Conservation (phyloP, 2,113 vertebrate species). For the Fregetta grallaria region DNA sequence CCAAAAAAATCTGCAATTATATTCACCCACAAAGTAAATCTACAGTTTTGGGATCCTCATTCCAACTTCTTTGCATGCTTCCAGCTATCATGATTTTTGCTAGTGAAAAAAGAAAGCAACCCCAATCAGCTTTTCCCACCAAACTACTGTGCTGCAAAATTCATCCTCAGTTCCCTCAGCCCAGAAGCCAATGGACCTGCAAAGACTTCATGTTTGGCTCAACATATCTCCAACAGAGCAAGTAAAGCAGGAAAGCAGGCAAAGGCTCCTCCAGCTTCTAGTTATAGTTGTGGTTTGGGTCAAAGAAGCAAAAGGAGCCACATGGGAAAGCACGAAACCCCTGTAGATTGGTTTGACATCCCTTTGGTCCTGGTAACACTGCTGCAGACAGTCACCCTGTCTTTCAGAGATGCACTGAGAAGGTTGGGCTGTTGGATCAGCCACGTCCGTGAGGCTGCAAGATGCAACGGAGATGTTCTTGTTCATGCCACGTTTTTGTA, state of each 20-base stretch:
- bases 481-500: rapidly evolving
- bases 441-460: neutral
- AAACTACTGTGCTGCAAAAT: neutral
- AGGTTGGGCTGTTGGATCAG: neutral
- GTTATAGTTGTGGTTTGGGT: neutral
- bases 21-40: neutral
- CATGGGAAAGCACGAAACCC: neutral
- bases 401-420: neutral
- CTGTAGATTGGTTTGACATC: neutral
- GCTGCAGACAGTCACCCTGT: too few relatives aligned
- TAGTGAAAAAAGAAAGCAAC: neutral
- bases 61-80: neutral
- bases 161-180: neutral
- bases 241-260: neutral
- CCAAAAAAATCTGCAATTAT: neutral
- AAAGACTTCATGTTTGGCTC: rapidly evolving
- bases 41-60: neutral
- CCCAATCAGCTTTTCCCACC: neutral
- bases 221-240: neutral
- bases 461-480: neutral
- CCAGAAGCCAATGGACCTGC: neutral
- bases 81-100: neutral
- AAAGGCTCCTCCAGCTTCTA: neutral
- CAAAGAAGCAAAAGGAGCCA: neutral
- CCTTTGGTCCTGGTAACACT: neutral